These are phyloP conservation scores for Epinephelus awoara DNA, from an alignment of 2,797 vertebrate species.

Conservation along the genomic window DNA sequence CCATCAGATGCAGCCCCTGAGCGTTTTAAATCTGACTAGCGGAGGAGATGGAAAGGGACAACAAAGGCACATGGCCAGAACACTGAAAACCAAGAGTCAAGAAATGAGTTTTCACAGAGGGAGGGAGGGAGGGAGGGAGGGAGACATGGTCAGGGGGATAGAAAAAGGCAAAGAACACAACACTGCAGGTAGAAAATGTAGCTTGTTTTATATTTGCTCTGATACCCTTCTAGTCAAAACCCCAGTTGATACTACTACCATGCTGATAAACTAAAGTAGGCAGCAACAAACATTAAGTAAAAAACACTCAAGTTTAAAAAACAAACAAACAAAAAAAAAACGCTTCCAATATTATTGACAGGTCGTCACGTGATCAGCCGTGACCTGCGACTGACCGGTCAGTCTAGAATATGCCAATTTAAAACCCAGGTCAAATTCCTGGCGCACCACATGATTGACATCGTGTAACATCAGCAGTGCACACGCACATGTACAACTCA, in stretches of 20 bases:
- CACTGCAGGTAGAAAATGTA: neutral
- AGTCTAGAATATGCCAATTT: too few relatives aligned
- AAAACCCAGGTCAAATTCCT: too few relatives aligned
- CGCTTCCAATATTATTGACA: neutral
- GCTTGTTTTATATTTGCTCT: slow-evolving; percentile 11
- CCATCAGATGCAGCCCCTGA: slow-evolving; percentile 17
- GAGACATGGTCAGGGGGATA: neutral
- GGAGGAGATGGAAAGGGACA: slow-evolving; percentile 35
- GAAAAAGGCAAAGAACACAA: neutral
- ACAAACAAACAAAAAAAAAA: too few relatives aligned
- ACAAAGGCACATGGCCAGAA: slow-evolving; percentile 15
- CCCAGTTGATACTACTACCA: neutral
- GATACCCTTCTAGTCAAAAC: neutral
- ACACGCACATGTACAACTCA: too few relatives aligned
- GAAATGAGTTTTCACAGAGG: neutral
- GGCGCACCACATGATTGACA: too few relatives aligned
- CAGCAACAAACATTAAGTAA: too few relatives aligned
- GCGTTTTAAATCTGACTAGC: slow-evolving; percentile 54
- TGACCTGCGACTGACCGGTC: too few relatives aligned
- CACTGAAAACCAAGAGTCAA: neutral
- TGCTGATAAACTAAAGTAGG: neutral
- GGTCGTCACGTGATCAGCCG: too few relatives aligned
- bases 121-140: neutral
- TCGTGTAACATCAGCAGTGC: too few relatives aligned
- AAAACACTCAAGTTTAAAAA: too few relatives aligned